A percentile compares a stretch with the other conserved stretches of the same genome.
Conservation (phyloP, 2,888 invertebrate species). For the Notocelia uddmanniana region DNA sequence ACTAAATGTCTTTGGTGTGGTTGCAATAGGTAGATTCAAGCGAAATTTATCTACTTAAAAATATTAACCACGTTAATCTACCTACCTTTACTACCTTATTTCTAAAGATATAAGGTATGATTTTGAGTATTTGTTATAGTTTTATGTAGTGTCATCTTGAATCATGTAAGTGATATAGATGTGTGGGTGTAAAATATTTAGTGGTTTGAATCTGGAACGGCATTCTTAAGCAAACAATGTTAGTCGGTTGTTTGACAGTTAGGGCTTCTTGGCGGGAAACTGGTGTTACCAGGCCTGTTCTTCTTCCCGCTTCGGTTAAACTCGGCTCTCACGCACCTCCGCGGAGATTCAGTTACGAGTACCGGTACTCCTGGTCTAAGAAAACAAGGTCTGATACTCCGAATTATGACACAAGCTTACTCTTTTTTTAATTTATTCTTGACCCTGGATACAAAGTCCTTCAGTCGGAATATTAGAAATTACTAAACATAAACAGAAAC, state of each 20-base stretch:
- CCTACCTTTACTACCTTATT: slow-evolving; percentile 1
- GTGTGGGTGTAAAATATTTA: slow-evolving; percentile 44
- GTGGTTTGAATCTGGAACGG: slow-evolving; percentile 22
- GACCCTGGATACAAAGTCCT: no score
- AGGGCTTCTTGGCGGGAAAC: slow-evolving; percentile 3
- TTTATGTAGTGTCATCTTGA: slow-evolving; percentile 28
- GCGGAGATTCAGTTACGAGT: no score
- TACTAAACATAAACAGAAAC: no score
- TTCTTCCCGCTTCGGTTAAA: no score
- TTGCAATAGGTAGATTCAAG: slow-evolving; percentile 26
- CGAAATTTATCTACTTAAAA: slow-evolving; percentile 28
- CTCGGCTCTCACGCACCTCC: no score
- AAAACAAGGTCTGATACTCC: no score
- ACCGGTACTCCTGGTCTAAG: no score
- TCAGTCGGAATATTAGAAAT: no score
- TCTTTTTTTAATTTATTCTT: no score
- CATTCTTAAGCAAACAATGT: slow-evolving; percentile 43
- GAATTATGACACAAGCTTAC: no score
- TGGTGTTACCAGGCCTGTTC: no score
- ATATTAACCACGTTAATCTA: background rate
- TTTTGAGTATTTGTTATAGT: background rate
- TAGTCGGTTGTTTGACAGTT: slow-evolving; percentile 27
- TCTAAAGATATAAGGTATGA: background rate
- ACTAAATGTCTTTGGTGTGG: no score
- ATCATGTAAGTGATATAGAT: slow-evolving; percentile 36